Evolutionary conservation across 1,140 invertebrate genomes (phyloP).

Genomic region (Pachypeltis micranthus): DNA sequence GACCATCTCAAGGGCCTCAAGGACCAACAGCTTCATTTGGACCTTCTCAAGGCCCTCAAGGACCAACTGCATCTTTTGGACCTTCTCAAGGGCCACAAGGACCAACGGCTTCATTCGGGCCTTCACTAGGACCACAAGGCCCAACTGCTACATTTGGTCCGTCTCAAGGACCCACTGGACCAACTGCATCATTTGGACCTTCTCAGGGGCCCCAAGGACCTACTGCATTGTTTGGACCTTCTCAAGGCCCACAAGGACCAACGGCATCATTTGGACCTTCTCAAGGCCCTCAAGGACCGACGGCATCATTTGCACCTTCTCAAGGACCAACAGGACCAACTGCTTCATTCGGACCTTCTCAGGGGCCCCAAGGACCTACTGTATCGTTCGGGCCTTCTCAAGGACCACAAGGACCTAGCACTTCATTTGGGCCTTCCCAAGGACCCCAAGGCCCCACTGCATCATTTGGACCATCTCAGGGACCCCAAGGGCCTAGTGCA

Average conservation of each 20-base stretch:
- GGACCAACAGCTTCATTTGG: slow-evolving; percentile 28
- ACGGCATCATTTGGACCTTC: slow-evolving; percentile 25
- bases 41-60: slow-evolving; percentile 26
- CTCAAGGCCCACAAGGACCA: slow-evolving; percentile 28
- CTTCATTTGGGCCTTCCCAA: slow-evolving; percentile 13
- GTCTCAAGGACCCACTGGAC: slow-evolving; percentile 27
- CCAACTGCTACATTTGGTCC: slow-evolving; percentile 22
- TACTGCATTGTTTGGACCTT: slow-evolving; percentile 24
- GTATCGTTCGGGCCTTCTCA: slow-evolving; percentile 25
- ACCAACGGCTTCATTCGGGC: slow-evolving; percentile 26
- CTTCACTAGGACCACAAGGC: slow-evolving; percentile 27
- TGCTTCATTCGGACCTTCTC: slow-evolving; percentile 22
- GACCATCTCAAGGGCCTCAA: slow-evolving; percentile 27
- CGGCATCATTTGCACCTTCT: slow-evolving; percentile 20
- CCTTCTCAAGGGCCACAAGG: slow-evolving; percentile 28
- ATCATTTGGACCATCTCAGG: slow-evolving; percentile 21
- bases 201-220: slow-evolving; percentile 27
- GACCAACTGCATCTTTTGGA: slow-evolving; percentile 25
- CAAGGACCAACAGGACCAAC: slow-evolving; percentile 26
- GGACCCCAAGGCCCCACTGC: slow-evolving; percentile 23
- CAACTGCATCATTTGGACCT: slow-evolving; percentile 19
- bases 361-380: slow-evolving; percentile 27
- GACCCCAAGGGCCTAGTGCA: slow-evolving; percentile 25
- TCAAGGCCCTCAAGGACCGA: slow-evolving; percentile 27
- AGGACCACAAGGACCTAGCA: slow-evolving; percentile 29